A percentile compares a stretch with the other conserved stretches of the same genome.
phyloP scores from a whole-genome alignment of 1,140 invertebrate genomes.

The Hyphantria cunea region DNA sequence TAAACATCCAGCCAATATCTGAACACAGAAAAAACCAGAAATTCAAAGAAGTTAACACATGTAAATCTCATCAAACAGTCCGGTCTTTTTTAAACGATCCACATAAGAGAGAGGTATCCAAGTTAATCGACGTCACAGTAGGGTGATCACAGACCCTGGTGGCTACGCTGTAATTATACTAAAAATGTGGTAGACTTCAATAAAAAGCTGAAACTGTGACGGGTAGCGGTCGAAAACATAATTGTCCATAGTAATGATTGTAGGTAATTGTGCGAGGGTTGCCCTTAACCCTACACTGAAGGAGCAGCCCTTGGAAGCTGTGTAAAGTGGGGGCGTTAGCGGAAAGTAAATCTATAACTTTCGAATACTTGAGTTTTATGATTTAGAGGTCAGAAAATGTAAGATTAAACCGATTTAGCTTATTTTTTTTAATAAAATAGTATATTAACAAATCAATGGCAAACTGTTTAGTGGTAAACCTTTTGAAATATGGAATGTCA shows the following conservation, averaged over 20 bases:
- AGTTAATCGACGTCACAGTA: conserved; percentile 29
- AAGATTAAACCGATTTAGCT: no score
- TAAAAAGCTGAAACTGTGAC: conserved; percentile 72
- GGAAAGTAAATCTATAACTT: neutral
- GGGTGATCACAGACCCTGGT: conserved; percentile 28
- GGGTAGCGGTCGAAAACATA: conserved; percentile 64
- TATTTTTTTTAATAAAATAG: no score
- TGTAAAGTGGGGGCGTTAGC: conserved; percentile 11
- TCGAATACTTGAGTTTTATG: no score
- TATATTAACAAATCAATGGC: no score
- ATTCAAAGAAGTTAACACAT: conserved; percentile 16
- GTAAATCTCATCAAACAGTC: conserved; percentile 26
- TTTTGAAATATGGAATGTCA: no score
- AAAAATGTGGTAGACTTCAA: conserved; percentile 61
- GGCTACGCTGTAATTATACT: conserved; percentile 64
- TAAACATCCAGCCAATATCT: conserved; percentile 9
- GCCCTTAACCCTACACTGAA: conserved; percentile 68
- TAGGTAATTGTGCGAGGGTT: conserved; percentile 67
- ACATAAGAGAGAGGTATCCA: conserved; percentile 15
- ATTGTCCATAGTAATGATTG: conserved; percentile 75
- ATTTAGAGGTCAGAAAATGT: no score
- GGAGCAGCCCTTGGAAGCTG: conserved; percentile 43
- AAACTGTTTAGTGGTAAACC: no score
- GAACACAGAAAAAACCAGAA: conserved; percentile 12
- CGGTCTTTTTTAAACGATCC: conserved; percentile 30